Evolutionary conservation across 2,113 vertebrate genomes (phyloP).

Genomic region (Globicephala melas): DNA sequence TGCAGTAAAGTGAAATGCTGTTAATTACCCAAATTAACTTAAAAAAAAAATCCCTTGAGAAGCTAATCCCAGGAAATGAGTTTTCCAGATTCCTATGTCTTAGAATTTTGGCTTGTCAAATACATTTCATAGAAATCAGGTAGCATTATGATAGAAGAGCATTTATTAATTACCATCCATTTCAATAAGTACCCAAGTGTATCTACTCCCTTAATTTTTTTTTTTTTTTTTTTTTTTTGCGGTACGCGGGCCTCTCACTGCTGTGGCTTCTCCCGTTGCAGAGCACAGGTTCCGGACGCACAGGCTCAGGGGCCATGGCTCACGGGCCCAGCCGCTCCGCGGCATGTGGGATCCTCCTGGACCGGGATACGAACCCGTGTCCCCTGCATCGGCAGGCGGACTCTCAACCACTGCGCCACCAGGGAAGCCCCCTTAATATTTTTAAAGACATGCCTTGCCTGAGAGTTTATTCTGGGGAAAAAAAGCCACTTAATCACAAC

Average conservation of each 20-base stretch:
- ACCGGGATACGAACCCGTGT: too few relatives aligned
- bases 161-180: conserved; percentile 60
- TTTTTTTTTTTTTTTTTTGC: too few relatives aligned
- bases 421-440: not conserved
- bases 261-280: too few relatives aligned
- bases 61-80: conserved; percentile 58
- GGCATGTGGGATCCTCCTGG: too few relatives aligned
- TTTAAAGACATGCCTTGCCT: conserved; percentile 57
- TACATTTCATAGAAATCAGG: conserved; percentile 75
- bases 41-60: conserved; percentile 50
- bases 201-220: conserved; percentile 41
- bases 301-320: too few relatives aligned
- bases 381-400: too few relatives aligned
- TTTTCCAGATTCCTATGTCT: conserved; percentile 66
- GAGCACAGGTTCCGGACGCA: too few relatives aligned
- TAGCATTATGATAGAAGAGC: conserved; percentile 54
- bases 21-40: conserved; percentile 72
- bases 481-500: conserved; percentile 14
- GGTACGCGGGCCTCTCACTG: too few relatives aligned
- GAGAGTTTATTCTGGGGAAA: conserved; percentile 45
- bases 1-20: conserved; percentile 73
- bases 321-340: too few relatives aligned
- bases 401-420: too few relatives aligned
- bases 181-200: conserved; percentile 71
- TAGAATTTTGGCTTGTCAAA: conserved; percentile 67